These are phyloP conservation scores for Tipula vernalis DNA, from an alignment of 2,888 invertebrate genomes.

Conservation along the genomic window DNA sequence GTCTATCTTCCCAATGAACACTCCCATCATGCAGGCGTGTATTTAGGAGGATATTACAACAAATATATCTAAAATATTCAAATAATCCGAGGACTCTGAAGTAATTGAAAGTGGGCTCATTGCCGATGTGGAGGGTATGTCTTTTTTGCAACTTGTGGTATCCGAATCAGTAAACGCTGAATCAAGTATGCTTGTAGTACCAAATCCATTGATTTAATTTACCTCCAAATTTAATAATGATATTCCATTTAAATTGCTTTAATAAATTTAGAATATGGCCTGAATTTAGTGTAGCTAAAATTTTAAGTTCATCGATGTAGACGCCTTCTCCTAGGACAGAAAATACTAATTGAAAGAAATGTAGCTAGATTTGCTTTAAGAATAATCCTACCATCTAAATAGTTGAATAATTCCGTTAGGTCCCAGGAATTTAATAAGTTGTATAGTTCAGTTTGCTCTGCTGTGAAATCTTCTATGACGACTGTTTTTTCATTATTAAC, in stretches of 20 bases:
- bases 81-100: too few species aligned
- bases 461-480: not conserved
- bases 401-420: not conserved
- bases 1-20: too few species aligned
- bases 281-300: not conserved
- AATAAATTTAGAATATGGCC: not conserved
- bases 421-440: not conserved
- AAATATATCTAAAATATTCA: too few species aligned
- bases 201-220: not conserved
- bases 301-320: not conserved
- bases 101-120: too few species aligned
- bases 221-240: not conserved
- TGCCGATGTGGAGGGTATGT: too few species aligned
- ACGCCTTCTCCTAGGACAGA: not conserved
- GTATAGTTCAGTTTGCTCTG: not conserved
- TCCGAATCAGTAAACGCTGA: too few species aligned
- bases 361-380: too few species aligned
- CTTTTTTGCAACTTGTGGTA: too few species aligned
- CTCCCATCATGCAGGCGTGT: too few species aligned
- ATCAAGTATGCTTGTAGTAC: not conserved
- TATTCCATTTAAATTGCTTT: not conserved
- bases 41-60: too few species aligned
- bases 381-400: not conserved
- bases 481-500: not conserved
- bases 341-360: not conserved